Conservation (phyloP, 2,113 vertebrate genomes). For the Polypterus bichir region DNA sequence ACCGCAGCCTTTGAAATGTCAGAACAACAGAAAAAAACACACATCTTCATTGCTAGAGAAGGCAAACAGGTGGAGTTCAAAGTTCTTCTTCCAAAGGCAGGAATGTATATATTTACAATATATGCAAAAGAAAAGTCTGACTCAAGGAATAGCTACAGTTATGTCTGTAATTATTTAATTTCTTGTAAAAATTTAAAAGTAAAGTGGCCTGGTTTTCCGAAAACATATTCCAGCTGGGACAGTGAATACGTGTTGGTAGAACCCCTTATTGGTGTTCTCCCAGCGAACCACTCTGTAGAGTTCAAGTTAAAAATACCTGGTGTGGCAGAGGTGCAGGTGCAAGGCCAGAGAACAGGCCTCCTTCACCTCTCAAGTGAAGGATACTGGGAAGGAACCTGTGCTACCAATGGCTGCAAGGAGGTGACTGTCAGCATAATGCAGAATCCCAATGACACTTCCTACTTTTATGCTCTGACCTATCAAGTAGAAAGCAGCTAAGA, state of each 20-base stretch:
- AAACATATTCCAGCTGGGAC: slow-evolving; percentile 48
- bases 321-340: slow-evolving; percentile 47
- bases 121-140: slow-evolving; percentile 54
- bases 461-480: slow-evolving; percentile 55
- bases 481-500: slow-evolving; percentile 33
- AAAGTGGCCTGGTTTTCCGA: slow-evolving; percentile 56
- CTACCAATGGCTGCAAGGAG: slow-evolving; percentile 47
- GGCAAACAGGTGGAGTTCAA: slow-evolving; percentile 43
- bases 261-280: slow-evolving; percentile 50
- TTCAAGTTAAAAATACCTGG: slow-evolving; percentile 57
- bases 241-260: slow-evolving; percentile 56
- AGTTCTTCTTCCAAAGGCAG: slow-evolving; percentile 51
- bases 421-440: slow-evolving; percentile 56
- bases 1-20: slow-evolving; percentile 18
- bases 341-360: slow-evolving; percentile 35
- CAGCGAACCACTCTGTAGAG: slow-evolving; percentile 39
- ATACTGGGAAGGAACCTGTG: slow-evolving; percentile 62
- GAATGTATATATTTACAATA: slow-evolving; percentile 54
- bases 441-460: slow-evolving; percentile 54
- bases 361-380: slow-evolving; percentile 41
- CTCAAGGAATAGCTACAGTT: slow-evolving; percentile 38
- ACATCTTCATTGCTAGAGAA: slow-evolving; percentile 44
- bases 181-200: slow-evolving; percentile 47
- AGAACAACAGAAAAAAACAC: slow-evolving; percentile 31
- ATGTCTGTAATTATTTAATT: slow-evolving; percentile 63